Evolutionary conservation across 2,797 vertebrate genomes (phyloP).

Genomic region (Loriculus beryllinus): DNA sequence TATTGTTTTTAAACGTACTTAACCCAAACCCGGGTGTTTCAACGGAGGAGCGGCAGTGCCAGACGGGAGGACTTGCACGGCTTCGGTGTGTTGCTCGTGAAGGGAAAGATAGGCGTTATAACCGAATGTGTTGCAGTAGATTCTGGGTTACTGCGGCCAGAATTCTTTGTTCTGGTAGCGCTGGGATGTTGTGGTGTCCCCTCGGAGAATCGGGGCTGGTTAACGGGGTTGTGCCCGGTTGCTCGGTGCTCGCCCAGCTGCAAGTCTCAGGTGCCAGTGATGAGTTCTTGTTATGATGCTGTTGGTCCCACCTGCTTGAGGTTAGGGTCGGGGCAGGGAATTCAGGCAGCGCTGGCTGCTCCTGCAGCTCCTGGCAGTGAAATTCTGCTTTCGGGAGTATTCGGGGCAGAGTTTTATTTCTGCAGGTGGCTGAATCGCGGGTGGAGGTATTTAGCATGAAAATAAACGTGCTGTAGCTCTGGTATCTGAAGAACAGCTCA

Average conservation of each 20-base stretch:
- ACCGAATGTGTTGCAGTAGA: not conserved
- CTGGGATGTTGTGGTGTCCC: not conserved
- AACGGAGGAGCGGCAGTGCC: not conserved
- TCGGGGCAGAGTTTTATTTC: not conserved
- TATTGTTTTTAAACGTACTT: not conserved
- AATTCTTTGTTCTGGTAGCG: not conserved
- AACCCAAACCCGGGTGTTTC: not conserved
- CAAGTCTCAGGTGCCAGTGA: not conserved
- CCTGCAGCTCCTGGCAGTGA: not conserved
- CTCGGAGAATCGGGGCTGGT: not conserved
- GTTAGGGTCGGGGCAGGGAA: not conserved
- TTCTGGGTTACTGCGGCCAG: not conserved
- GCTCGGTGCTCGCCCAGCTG: not conserved
- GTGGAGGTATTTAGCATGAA: not conserved
- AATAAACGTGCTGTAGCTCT: not conserved
- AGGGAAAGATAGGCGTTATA: not conserved
- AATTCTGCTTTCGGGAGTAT: not conserved
- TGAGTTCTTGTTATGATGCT: not conserved
- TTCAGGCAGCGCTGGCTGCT: not conserved
- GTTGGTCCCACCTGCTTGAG: not conserved
- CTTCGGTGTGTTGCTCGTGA: not conserved
- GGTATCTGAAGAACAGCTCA: not conserved
- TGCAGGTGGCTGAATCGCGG: not conserved
- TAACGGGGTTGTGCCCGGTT: not conserved
- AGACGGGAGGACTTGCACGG: not conserved